Conservation (phyloP, 30 jellyfish, hydroid and myxozoan species). For the Hydractinia symbiolongicarpus region DNA sequence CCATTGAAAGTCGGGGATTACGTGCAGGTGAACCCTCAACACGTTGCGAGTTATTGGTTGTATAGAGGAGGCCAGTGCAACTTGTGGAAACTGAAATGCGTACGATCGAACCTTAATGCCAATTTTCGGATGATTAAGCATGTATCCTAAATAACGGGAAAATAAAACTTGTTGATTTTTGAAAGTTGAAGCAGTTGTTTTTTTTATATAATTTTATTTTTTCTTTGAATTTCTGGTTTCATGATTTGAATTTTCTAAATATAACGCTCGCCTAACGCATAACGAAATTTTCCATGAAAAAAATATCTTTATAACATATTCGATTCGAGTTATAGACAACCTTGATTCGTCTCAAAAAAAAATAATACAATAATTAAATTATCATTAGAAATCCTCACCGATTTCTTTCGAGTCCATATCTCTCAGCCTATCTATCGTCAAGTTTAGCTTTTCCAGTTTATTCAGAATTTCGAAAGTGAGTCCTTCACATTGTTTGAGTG, state of each 20-base stretch:
- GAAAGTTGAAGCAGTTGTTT: too few species aligned
- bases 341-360: neutral
- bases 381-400: constrained; percentile 33
- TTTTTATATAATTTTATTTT: too few species aligned
- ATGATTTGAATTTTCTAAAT: too few species aligned
- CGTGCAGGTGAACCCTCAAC: constrained; percentile 71
- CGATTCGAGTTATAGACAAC: neutral
- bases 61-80: constrained; percentile 60
- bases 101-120: constrained; percentile 68
- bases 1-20: constrained; percentile 90
- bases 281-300: too few species aligned
- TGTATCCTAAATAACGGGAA: constrained; percentile 41
- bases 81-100: constrained; percentile 82
- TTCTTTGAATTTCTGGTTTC: too few species aligned
- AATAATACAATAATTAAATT: neutral
- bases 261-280: too few species aligned
- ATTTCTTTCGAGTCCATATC: constrained; percentile 88
- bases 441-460: constrained; percentile 62
- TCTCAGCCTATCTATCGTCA: constrained; percentile 72
- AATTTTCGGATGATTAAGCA: constrained; percentile 75
- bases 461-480: constrained; percentile 60
- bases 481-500: constrained; percentile 84
- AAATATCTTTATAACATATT: too few species aligned
- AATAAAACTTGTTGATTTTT: neutral
- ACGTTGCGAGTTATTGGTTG: constrained; percentile 98